These are phyloP conservation scores for Aradus depressus DNA, from an alignment of 2,888 invertebrate genomes.

Conservation along the genomic window DNA sequence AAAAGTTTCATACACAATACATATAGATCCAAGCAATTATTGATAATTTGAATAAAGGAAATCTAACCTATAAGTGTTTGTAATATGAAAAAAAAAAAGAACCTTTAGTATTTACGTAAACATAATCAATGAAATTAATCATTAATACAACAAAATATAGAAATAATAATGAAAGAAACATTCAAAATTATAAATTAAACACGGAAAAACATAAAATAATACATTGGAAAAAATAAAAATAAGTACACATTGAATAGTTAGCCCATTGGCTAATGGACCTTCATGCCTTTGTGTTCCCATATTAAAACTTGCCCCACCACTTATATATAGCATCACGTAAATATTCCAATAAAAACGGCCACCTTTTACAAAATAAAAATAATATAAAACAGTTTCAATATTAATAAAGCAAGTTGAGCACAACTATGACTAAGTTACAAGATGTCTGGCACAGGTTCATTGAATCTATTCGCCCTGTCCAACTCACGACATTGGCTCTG, in stretches of 20 bases:
- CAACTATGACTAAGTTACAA: constrained; percentile 19
- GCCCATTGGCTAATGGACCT: constrained; percentile 16
- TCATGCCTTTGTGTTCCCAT: constrained; percentile 19
- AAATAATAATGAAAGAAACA: neutral
- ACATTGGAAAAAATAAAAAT: constrained; percentile 1
- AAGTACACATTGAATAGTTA: constrained; percentile 2
- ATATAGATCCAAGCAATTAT: too few species aligned
- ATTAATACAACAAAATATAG: neutral
- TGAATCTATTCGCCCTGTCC: constrained; percentile 19
- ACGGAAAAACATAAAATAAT: neutral
- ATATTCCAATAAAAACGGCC: constrained; percentile 3
- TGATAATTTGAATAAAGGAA: neutral
- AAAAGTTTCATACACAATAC: too few species aligned
- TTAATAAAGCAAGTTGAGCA: constrained; percentile 2
- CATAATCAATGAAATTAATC: neutral
- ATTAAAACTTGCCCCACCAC: constrained; percentile 17
- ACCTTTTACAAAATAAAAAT: neutral
- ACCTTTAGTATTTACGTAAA: neutral
- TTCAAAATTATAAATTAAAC: neutral
- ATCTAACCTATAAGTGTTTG: neutral
- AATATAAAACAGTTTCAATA: neutral
- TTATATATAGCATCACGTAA: constrained; percentile 8
- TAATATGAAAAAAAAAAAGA: neutral
- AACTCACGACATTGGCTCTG: constrained; percentile 16
- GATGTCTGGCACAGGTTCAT: constrained; percentile 18